phyloP scores from a whole-genome alignment of 2,113 vertebrate genomes.

The Empidonax alnorum region DNA sequence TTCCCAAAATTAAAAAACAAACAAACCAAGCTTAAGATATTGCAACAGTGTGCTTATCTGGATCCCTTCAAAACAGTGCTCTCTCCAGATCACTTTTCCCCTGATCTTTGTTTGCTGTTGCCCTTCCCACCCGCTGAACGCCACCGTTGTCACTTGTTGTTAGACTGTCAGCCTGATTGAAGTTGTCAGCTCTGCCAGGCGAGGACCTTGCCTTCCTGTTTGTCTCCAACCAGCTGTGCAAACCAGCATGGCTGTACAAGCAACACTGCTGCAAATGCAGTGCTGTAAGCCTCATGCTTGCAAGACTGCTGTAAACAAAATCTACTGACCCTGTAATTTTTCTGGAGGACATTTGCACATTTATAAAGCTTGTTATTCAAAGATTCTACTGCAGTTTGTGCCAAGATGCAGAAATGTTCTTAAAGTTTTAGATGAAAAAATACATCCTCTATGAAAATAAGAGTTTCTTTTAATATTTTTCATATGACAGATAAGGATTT shows the following conservation, averaged over 20 bases:
- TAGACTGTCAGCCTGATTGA: background rate
- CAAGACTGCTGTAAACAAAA: background rate
- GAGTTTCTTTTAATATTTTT: background rate
- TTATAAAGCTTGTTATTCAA: background rate
- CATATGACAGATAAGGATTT: background rate
- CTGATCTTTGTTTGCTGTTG: background rate
- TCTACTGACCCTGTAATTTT: background rate
- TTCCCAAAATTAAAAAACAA: background rate
- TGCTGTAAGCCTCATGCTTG: background rate
- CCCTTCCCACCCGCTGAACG: background rate
- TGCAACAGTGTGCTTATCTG: background rate
- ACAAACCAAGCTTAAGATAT: background rate
- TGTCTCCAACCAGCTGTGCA: background rate
- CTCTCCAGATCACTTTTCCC: background rate
- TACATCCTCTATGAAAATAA: background rate
- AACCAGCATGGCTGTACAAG: background rate
- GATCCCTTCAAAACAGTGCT: background rate
- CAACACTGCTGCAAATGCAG: background rate
- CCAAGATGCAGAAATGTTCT: background rate
- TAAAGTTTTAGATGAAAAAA: background rate
- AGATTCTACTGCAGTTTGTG: background rate
- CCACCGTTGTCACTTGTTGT: background rate
- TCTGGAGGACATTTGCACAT: background rate
- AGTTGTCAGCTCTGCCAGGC: background rate
- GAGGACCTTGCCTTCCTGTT: background rate